Base-by-base conservation (phyloP, 2,888 invertebrate genomes). In the Synergus japonicus region DNA sequence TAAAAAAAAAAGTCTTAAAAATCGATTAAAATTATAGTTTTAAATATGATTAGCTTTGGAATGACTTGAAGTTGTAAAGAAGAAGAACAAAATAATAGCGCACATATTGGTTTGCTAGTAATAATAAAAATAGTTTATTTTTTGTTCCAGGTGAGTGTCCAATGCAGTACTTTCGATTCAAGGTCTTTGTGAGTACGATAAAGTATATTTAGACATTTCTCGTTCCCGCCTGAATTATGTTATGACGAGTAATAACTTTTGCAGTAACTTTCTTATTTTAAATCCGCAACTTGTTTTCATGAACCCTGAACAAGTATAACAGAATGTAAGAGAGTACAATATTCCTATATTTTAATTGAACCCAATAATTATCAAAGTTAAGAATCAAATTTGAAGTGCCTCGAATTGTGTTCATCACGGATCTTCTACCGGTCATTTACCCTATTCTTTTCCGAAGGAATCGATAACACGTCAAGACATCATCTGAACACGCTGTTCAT, bases 401-500 rank as follows among this genome's bases (percentile, higher is more conserved):
- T 12, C 4, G 67, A 12, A 18, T 9, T 44, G 43, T 18, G 54
- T 22, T 60, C 22, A 60, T 60, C 49, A 22, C 29, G 29, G 10
- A 54, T 73, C 69, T 49, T 73, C 8, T 69, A 2, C 46, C 29
- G 69, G 69, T 73, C 69, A 37, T 73, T 54, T 73, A 73, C 69
- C 69, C 69, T 73, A 73, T 73, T 73, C 69, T 69, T 29, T 49
- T 73, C 29, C 9, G 15, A 54, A 73, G 69, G 69, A 73, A 54
- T 73, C 46, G 69, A 73, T 73, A 73, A 73, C 69, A 73, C 69
- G 69, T 73, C 69, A 73, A 73, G 49, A 73, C 69, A 73, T 73
- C 69, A 73, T 73, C 49, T 15, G 18, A 73, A 54, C 69, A 73
- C 69, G 54, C 69, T 73, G 69, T 49, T 85, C 83, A 85, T 84